A percentile compares a stretch with the other conserved stretches of the same genome.
Evolutionary conservation across 1,140 invertebrate species (phyloP).

Genomic region (Littorina saxatilis): DNA sequence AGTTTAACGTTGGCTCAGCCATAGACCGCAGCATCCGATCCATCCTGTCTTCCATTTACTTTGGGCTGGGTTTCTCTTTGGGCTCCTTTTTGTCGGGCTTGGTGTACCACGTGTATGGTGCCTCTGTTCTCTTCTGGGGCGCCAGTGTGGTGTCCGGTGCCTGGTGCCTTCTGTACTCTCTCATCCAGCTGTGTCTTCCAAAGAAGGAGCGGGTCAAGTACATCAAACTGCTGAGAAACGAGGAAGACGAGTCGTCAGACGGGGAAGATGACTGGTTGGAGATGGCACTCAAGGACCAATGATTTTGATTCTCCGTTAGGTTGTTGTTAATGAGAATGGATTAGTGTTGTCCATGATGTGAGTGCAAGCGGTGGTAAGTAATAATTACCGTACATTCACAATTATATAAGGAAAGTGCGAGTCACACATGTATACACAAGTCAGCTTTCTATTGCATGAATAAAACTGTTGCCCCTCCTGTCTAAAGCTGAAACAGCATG

Average conservation of each 20-base stretch:
- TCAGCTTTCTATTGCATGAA: no score
- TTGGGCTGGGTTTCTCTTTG: constrained; percentile 67
- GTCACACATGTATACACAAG: background rate
- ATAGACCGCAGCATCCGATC: constrained; percentile 67
- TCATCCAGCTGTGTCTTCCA: constrained; percentile 62
- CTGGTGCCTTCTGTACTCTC: constrained; percentile 65
- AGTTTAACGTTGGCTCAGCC: constrained; percentile 65
- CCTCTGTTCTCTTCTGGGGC: constrained; percentile 60
- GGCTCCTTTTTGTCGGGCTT: constrained; percentile 66
- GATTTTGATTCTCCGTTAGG: background rate
- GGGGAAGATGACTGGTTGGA: constrained; percentile 71
- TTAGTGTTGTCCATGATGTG: no score
- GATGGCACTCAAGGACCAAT: constrained; percentile 56
- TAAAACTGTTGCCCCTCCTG: no score
- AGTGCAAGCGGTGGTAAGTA: no score
- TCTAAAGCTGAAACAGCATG: no score
- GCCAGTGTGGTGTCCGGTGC: constrained; percentile 53
- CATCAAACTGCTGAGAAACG: constrained; percentile 60
- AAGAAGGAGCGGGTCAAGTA: constrained; percentile 65
- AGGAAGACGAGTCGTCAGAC: constrained; percentile 62
- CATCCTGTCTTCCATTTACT: constrained; percentile 68
- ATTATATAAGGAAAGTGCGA: background rate
- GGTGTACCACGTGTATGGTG: constrained; percentile 61
- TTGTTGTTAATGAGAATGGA: background rate
- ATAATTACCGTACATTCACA: no score